Evolutionary conservation across 2,888 invertebrate genomes (phyloP).

Genomic region (Danaus chrysippus): DNA sequence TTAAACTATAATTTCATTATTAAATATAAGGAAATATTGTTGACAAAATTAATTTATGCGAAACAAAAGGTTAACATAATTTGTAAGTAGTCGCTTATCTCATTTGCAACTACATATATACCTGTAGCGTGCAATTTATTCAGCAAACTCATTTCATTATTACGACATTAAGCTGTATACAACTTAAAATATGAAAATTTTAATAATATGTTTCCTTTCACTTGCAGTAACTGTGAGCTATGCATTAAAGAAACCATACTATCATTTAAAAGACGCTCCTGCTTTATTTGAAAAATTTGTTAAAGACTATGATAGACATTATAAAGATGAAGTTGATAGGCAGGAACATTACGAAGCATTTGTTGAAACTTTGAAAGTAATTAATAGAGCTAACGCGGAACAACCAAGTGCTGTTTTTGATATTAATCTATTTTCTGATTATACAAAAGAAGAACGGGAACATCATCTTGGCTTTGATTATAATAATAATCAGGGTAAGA

Average conservation of each 20-base stretch:
- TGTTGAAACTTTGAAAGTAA: slow-evolving; percentile 34
- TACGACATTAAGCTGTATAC: not conserved
- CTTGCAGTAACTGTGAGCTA: not conserved
- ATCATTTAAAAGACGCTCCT: slow-evolving; percentile 39
- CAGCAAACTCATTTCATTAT: not conserved
- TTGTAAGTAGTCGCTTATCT: too few species aligned
- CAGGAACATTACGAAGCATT: slow-evolving; percentile 43
- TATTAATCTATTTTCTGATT: slow-evolving; percentile 49
- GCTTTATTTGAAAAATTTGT: slow-evolving; percentile 43
- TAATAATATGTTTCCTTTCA: not conserved
- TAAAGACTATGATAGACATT: slow-evolving; percentile 39
- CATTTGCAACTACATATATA: too few species aligned
- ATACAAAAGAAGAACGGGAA: slow-evolving; percentile 39
- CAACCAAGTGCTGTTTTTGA: slow-evolving; percentile 35
- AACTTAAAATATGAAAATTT: not conserved
- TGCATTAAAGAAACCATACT: slow-evolving; percentile 28
- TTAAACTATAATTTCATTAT: too few species aligned
- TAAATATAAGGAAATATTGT: too few species aligned
- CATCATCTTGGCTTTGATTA: slow-evolving; percentile 30
- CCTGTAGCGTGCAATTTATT: not conserved
- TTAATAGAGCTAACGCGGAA: slow-evolving; percentile 36
- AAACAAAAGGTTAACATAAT: too few species aligned
- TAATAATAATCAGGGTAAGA: too few species aligned
- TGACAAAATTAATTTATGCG: too few species aligned
- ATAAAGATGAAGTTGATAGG: slow-evolving; percentile 45